These are phyloP conservation scores for Fissipunctia ypsillon DNA, from an alignment of 2,888 invertebrate species.

Conservation along the genomic window DNA sequence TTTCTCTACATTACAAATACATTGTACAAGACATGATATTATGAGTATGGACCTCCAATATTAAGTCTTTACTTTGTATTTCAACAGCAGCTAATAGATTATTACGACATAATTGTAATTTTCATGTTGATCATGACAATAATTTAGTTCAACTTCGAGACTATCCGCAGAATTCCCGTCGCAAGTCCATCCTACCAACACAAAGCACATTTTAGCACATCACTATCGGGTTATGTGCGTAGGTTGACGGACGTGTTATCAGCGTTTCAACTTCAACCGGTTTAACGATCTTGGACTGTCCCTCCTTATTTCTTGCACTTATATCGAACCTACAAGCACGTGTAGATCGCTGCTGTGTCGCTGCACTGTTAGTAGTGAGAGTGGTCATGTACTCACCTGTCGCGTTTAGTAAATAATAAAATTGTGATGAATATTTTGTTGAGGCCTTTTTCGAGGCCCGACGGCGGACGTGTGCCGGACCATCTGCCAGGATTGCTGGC, in stretches of 20 bases:
- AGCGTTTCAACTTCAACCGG: constrained; percentile 37
- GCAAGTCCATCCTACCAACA: constrained; percentile 47
- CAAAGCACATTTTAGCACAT: constrained; percentile 57
- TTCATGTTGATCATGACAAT: background rate
- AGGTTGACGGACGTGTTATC: constrained; percentile 66
- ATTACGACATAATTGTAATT: constrained; percentile 8
- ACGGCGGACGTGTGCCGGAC: constrained; percentile 66
- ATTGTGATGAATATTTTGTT: constrained; percentile 74
- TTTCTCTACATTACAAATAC: background rate
- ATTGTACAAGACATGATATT: background rate
- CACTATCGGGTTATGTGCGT: constrained; percentile 56
- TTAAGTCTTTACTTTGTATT: background rate
- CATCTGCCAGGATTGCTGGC: constrained; percentile 71
- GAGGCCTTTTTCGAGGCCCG: constrained; percentile 72
- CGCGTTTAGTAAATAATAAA: constrained; percentile 42
- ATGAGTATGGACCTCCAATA: background rate
- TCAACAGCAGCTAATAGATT: background rate
- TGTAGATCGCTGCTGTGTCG: constrained; percentile 29
- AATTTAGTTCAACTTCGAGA: constrained; percentile 13
- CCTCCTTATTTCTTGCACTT: constrained; percentile 52
- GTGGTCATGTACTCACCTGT: constrained; percentile 63
- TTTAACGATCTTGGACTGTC: constrained; percentile 54
- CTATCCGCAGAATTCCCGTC: constrained; percentile 25
- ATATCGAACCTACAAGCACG: constrained; percentile 55
- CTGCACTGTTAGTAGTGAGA: constrained; percentile 57